Base-by-base conservation (phyloP, 2,888 invertebrate species). In the Acrocyrtus sp. region DNA sequence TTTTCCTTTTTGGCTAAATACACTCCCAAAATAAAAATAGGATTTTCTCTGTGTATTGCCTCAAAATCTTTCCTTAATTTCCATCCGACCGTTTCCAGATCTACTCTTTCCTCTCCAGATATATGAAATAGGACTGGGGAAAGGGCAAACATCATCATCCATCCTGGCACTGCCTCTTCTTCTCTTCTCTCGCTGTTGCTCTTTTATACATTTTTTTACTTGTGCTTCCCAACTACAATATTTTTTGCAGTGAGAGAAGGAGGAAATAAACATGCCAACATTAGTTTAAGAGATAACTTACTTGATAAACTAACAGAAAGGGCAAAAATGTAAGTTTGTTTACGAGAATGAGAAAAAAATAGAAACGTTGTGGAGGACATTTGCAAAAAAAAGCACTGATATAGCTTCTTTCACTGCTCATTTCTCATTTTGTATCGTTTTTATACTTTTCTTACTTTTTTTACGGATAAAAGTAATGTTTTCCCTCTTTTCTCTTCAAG, bases 221-320 rank as follows among this genome's bases (percentile, higher is more conserved):
- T 12, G 39, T 39, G 6, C 12, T 12, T 10, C 12, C 12, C 39
- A 39, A 6, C n/a, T n/a, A n/a, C n/a, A n/a, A n/a, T n/a, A n/a
- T n/a, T n/a, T n/a, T n/a, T n/a, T n/a, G n/a, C n/a, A n/a, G n/a
- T n/a, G 47, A 19, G 19, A 17, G 47, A 47, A 15, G 48, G 26
- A 53, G 60, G 60, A 60, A 60, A 53, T 68, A 68, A 68, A 68
- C 51, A 68, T 53, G 60, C 60, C 53, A 53, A 45, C 68, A 53
- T 68, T 68, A 60, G 60, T 60, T 68, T 53, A 43, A 51, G 41
- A 61, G 68, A 68, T 68, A 68, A 53, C 29, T 41, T 39, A 47
- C 17, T 17, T 29, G 12, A 51, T 15, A 51, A 17, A 34, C 8
- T 8, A 22, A 43, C 22, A 51, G 22, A 4, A 41, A 43, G 26